These are phyloP conservation scores for Perizoma flavofasciatum DNA, from an alignment of 2,888 invertebrate species.

Conservation along the genomic window DNA sequence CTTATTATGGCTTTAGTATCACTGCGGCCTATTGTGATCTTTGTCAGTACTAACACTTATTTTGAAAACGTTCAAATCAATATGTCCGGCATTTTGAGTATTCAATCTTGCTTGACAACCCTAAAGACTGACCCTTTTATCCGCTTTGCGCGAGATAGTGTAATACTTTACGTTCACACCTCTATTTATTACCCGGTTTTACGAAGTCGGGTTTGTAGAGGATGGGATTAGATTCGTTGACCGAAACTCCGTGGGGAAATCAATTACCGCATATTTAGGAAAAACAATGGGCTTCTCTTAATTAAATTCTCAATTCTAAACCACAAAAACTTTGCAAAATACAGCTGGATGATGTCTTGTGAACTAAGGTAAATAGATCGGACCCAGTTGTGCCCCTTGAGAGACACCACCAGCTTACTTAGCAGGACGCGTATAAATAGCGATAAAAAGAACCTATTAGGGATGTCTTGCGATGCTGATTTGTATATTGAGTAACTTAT, in stretches of 20 bases:
- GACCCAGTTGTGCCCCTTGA: too few relatives aligned
- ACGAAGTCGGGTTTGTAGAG: slow-evolving; percentile 22
- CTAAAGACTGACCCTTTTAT: slow-evolving; percentile 41
- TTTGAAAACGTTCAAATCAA: background rate
- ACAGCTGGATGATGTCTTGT: too few relatives aligned
- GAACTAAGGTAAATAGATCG: too few relatives aligned
- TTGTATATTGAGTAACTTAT: background rate
- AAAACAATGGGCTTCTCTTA: slow-evolving; percentile 4
- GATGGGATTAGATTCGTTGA: slow-evolving; percentile 30
- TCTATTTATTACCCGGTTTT: slow-evolving; percentile 45
- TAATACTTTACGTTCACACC: slow-evolving; percentile 45
- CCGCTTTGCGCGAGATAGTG: slow-evolving; percentile 46
- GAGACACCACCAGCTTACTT: too few relatives aligned
- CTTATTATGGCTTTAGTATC: too few relatives aligned
- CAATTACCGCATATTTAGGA: slow-evolving; percentile 1
- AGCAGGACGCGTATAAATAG: too few relatives aligned
- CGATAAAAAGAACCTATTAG: too few relatives aligned
- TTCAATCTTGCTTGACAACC: slow-evolving; percentile 10
- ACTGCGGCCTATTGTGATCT: too few relatives aligned
- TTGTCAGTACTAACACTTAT: too few relatives aligned
- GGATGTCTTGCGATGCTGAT: too few relatives aligned
- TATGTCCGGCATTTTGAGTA: background rate
- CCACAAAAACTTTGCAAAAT: too few relatives aligned
- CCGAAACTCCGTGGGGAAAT: slow-evolving; percentile 25
- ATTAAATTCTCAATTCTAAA: too few relatives aligned